Evolutionary conservation across 37 sponge, comb jelly and placozoan genomes (phyloP), one percentile per base, ranked within the genome.

Genomic region (Axinella damicornis): DNA sequence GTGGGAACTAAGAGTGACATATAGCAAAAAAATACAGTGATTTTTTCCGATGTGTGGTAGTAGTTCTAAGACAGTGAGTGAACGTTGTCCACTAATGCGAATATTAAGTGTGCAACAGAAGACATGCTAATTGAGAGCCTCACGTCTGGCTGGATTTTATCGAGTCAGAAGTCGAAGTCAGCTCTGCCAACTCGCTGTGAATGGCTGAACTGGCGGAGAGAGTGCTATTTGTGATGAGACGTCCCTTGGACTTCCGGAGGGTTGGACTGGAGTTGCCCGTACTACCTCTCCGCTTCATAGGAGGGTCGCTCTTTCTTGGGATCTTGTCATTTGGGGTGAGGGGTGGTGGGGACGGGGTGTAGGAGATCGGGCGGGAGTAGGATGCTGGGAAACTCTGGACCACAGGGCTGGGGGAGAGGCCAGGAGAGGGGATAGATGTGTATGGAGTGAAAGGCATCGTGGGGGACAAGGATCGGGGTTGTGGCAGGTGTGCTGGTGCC

Each of bases 231-330:
- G 46, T 46, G 9, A 46, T 4, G 46, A 46, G 46, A 65, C 65
- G 52, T 56, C 70, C 70, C 27, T 14, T 73, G 0, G 80, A 69
- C 69, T 87, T 85, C 19, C 68, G 66, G 13, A 92, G 57, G 4
- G 93, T 82, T 0, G 93, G 93, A 67, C 93, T 92, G 4, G 85
- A 22, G 21, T 36, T 77, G 0, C 93, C 89, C 31, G 25, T 71
- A 27, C 55, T 67, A 1, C 61, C 74, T 18, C 77, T 78, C 25
- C 60, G 57, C 76, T 87, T 92, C 72, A 81, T 87, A 6, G 81
- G 85, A 14, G 73, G 84, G 53, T 77, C 83, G 34, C 57, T 32
- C 58, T 81, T 81, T 0, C 93, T 88, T 14, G 93, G 93, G 35
- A 88, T 92, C 54, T 92, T 88, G 34, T 92, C 93, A 19, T 68